A percentile compares a stretch with the other conserved stretches of the same genome.
These are phyloP conservation scores for Cherax quadricarinatus DNA, from an alignment of 1,140 invertebrate species.

Conservation along the genomic window DNA sequence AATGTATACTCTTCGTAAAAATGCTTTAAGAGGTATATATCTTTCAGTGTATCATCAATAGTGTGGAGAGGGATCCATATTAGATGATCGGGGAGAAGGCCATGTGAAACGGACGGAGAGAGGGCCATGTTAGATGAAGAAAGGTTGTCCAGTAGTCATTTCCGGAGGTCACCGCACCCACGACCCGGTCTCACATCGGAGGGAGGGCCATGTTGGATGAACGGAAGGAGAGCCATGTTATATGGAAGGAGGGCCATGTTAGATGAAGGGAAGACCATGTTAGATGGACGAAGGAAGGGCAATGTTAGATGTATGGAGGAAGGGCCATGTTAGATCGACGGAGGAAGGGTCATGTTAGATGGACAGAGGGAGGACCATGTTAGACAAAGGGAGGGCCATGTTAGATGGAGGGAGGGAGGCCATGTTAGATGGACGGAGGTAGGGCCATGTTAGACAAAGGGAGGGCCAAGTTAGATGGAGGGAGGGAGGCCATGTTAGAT, in stretches of 20 bases:
- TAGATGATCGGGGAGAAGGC: not conserved
- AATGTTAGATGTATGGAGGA: not conserved
- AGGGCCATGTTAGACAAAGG: not conserved
- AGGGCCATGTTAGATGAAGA: not conserved
- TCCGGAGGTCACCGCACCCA: not conserved
- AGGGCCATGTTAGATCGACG: not conserved
- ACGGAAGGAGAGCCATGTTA: not conserved
- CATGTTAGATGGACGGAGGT: too few relatives aligned
- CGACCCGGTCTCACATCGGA: not conserved
- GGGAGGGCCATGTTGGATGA: not conserved
- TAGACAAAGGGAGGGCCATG: not conserved
- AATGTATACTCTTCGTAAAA: too few relatives aligned
- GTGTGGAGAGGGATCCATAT: not conserved
- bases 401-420: not conserved
- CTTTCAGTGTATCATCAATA: too few relatives aligned
- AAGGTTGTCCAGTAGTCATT: not conserved
- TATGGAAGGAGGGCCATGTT: not conserved
- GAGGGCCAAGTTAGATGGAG: not conserved
- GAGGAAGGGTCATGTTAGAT: not conserved
- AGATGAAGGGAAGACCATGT: not conserved
- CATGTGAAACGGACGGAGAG: not conserved
- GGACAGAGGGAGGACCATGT: not conserved
- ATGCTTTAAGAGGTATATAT: too few relatives aligned
- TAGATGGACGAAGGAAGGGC: not conserved
- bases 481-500: not conserved